Evolutionary conservation across 92 coral and sea anemone species (phyloP).

Genomic region (Zoanthus solanderi): DNA sequence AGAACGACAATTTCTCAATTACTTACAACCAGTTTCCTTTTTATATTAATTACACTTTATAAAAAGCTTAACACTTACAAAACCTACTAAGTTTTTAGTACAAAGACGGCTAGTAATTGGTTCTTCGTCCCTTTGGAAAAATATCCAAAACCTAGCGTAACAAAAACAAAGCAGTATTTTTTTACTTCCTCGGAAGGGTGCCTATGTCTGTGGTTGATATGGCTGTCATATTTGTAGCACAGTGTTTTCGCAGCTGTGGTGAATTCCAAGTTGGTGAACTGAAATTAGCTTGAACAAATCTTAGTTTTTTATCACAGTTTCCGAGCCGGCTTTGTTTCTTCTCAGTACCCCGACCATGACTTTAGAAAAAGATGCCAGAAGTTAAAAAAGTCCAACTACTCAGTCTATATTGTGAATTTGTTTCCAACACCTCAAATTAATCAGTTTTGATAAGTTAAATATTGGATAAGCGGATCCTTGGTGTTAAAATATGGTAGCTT

Average conservation of each 20-base stretch:
- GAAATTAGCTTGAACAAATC: neutral
- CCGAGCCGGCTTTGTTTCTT: neutral
- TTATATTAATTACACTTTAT: too few relatives aligned
- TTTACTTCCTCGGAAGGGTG: neutral
- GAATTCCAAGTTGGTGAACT: constrained; percentile 8
- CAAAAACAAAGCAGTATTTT: neutral
- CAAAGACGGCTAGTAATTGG: too few relatives aligned
- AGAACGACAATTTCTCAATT: too few relatives aligned
- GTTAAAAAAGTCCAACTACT: neutral
- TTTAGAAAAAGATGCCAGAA: too few relatives aligned
- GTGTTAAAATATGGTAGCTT: neutral
- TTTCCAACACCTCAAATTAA: neutral
- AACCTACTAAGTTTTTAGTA: too few relatives aligned
- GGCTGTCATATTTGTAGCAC: neutral
- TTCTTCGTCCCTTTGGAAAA: too few relatives aligned
- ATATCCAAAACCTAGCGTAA: too few relatives aligned
- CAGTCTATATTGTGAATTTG: neutral
- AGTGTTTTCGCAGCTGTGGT: neutral
- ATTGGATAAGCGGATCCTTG: neutral
- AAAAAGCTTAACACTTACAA: too few relatives aligned
- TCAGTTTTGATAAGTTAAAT: neutral
- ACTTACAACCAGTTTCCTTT: too few relatives aligned
- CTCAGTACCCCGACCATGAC: neutral
- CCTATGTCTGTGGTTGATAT: neutral
- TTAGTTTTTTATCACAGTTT: neutral